phyloP scores from a whole-genome alignment of 1,140 invertebrate species.

The Hylyphantes graminicola region DNA sequence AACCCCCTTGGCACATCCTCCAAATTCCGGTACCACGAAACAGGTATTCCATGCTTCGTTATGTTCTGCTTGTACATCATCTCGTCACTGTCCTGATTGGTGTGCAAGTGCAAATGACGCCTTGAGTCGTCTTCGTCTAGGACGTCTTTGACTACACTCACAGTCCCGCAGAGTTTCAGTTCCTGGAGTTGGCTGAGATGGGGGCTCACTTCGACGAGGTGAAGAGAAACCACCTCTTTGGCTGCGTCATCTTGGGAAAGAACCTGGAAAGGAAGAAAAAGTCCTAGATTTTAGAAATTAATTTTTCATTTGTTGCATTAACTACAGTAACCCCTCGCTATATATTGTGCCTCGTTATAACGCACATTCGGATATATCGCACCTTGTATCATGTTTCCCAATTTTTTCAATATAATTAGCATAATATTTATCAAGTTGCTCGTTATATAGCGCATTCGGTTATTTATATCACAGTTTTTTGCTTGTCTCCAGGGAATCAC shows the following conservation, averaged over 20 bases:
- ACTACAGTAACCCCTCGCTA: too few species aligned
- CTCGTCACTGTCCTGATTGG: slow-evolving; percentile 43
- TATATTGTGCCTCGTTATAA: too few species aligned
- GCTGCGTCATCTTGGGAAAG: slow-evolving; percentile 60
- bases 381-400: too few species aligned
- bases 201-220: slow-evolving; percentile 91
- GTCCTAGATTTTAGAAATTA: too few species aligned
- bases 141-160: slow-evolving; percentile 64
- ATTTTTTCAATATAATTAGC: too few species aligned
- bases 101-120: slow-evolving; percentile 57
- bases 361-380: too few species aligned
- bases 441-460: too few species aligned
- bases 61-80: slow-evolving; percentile 63
- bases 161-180: slow-evolving; percentile 76
- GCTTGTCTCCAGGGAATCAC: too few species aligned
- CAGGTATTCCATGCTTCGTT: slow-evolving; percentile 75
- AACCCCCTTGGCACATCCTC: slow-evolving; percentile 82
- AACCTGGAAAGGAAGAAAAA: slow-evolving; percentile 17
- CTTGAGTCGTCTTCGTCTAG: slow-evolving; percentile 56
- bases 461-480: too few species aligned
- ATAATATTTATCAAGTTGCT: too few species aligned
- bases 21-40: slow-evolving; percentile 88
- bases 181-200: slow-evolving; percentile 83
- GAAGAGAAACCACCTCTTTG: slow-evolving; percentile 75
- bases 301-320: too few species aligned